These are phyloP conservation scores for Bergia sp. DNA, from an alignment of 92 coral and sea anemone species.

Conservation along the genomic window DNA sequence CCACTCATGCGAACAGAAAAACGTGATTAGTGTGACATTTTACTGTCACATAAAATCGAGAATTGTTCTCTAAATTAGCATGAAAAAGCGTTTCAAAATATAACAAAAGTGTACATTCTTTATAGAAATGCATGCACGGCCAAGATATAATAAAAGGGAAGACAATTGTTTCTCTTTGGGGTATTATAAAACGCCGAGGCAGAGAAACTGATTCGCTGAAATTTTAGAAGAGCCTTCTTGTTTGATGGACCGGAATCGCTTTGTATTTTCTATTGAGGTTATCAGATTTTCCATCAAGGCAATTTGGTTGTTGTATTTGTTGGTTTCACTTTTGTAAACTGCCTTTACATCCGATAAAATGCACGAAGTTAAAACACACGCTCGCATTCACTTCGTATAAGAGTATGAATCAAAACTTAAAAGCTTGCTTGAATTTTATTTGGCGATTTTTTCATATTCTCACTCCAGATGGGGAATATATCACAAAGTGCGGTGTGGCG, in stretches of 20 bases:
- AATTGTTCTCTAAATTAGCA: conserved; percentile 31
- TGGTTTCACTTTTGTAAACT: conserved; percentile 46
- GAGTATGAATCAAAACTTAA: neutral
- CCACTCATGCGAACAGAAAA: conserved; percentile 37
- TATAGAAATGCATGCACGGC: neutral
- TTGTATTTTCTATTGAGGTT: conserved; percentile 45
- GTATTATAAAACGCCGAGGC: conserved; percentile 10
- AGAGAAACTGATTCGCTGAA: conserved; percentile 29
- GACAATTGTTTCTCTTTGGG: neutral
- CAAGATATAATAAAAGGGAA: neutral
- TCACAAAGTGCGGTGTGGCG: conserved; percentile 40
- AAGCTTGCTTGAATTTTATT: neutral
- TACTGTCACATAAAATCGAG: conserved; percentile 33
- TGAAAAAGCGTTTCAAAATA: neutral
- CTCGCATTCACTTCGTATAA: conserved; percentile 10
- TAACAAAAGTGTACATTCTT: neutral
- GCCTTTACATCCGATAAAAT: conserved; percentile 35
- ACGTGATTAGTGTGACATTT: conserved; percentile 26
- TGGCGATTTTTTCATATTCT: neutral
- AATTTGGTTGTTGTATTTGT: conserved; percentile 41
- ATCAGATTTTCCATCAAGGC: conserved; percentile 49
- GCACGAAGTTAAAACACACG: neutral
- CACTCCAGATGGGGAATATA: conserved; percentile 50
- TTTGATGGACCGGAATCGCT: conserved; percentile 41
- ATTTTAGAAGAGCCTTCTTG: conserved; percentile 13